Evolutionary conservation across 2,113 vertebrate genomes (phyloP).

Genomic region (Hypocryptadius cinnamomeus): DNA sequence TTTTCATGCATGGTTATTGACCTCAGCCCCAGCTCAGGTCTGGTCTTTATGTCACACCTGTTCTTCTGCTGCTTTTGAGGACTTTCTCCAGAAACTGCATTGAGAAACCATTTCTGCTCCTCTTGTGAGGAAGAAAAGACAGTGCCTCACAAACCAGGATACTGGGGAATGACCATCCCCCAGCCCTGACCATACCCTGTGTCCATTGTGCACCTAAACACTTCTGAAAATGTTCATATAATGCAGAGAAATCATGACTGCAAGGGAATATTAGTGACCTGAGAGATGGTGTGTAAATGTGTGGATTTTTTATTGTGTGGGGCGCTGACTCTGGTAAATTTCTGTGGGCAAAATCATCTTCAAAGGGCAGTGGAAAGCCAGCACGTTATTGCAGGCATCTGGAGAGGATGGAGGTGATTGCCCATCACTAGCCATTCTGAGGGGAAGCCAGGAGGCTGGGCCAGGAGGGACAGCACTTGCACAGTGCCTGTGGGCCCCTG

Average conservation of each 20-base stretch:
- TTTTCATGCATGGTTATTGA: background rate
- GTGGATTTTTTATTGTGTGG: background rate
- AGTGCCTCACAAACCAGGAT: background rate
- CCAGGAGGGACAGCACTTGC: background rate
- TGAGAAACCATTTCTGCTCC: background rate
- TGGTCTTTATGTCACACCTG: background rate
- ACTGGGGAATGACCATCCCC: background rate
- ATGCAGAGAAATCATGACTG: background rate
- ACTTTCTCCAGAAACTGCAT: background rate
- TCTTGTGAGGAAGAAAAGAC: background rate
- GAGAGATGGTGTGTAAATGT: background rate
- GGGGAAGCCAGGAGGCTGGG: background rate
- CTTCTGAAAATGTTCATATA: background rate
- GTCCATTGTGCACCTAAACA: background rate
- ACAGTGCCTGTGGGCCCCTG: background rate
- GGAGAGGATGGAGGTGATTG: background rate
- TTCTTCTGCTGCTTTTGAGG: background rate
- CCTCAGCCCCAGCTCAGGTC: background rate
- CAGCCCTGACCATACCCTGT: background rate
- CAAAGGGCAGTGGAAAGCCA: background rate
- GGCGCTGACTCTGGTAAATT: background rate
- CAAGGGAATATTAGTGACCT: accelerated
- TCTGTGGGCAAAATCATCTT: background rate
- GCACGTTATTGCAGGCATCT: accelerated
- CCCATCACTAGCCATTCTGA: background rate